Base-by-base conservation (phyloP, 2,797 vertebrate genomes). In the Urophycis tenuis region DNA sequence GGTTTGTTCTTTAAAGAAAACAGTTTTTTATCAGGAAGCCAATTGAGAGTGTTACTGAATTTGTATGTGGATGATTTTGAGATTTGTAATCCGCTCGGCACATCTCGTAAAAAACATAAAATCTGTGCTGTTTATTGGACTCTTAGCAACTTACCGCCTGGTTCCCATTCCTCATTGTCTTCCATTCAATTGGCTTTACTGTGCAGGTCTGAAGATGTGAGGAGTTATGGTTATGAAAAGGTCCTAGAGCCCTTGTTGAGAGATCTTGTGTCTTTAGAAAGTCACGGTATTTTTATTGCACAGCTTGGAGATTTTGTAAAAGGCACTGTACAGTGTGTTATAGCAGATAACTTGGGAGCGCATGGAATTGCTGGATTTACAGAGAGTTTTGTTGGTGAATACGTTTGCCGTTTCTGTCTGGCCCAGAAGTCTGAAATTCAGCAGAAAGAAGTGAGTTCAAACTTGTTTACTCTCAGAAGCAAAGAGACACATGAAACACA, bases 1-100 rank as follows among this genome's bases (percentile, higher is more conserved):
- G 77, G 81, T 73, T 60, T 74, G 29, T 77, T 75, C 77, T 77
- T 73, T 76, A 80, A 80, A 77, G 71, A 2, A 64, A 84, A 84
- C 79, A 17, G 34, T n/a, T 80, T 75, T 79, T 34, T 74, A 73
- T 32, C 80, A 25, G 70, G 69, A 74, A 32, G 80, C 4, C 30
- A 75, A 34, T 79, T 36, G 35, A 36, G 35, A 36, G 35, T 36
- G 35, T 11, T 36, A 36, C 35, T 36, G 35, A 36, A 36, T 36
- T 36, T 36, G 35, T 36, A 36, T 36, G 35, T 74, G 25, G 76
- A 78, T 1, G 29, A 79, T 4, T 36, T 36, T 81, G 75, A 78
- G 53, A 36, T 77, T 75, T 80, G 72, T 69, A 82, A 78, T 70
- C 75, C 71, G 45, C 75, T 81, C 36, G 74, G 79, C 34, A 79